These are phyloP conservation scores for Ridgeia piscesae DNA, from an alignment of 1,140 invertebrate species.

Conservation along the genomic window DNA sequence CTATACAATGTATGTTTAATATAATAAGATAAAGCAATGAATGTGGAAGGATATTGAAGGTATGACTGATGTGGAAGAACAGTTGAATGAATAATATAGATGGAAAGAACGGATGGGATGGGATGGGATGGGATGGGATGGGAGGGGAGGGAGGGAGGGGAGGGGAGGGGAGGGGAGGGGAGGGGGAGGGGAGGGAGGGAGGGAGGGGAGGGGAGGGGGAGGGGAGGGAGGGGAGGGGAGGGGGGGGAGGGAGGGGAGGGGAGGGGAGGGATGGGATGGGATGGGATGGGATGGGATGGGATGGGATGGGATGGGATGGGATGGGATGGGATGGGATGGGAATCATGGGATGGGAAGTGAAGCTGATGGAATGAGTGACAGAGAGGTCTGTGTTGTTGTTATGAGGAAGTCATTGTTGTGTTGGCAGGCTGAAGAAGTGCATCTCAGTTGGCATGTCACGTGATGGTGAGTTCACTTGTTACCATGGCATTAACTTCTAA, in stretches of 20 bases:
- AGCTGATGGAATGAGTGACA: not conserved
- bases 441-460: constrained; percentile 97
- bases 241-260: no score
- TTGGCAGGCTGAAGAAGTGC: constrained; percentile 78
- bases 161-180: not conserved
- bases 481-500: no score
- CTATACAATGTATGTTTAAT: no score
- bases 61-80: no score
- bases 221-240: not conserved
- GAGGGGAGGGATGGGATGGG: not conserved
- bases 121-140: not conserved
- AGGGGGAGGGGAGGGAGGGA: not conserved
- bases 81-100: not conserved
- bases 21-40: no score
- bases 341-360: no score
- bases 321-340: no score
- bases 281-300: no score
- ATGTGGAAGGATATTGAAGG: no score
- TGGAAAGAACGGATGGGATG: not conserved
- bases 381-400: not conserved
- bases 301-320: no score
- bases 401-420: constrained; percentile 13
- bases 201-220: not conserved
- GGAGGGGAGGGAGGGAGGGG: not conserved
- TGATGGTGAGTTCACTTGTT: constrained; percentile 77